phyloP scores from a whole-genome alignment of 2,888 invertebrate species.

The Xestoiulus laeticollis region DNA sequence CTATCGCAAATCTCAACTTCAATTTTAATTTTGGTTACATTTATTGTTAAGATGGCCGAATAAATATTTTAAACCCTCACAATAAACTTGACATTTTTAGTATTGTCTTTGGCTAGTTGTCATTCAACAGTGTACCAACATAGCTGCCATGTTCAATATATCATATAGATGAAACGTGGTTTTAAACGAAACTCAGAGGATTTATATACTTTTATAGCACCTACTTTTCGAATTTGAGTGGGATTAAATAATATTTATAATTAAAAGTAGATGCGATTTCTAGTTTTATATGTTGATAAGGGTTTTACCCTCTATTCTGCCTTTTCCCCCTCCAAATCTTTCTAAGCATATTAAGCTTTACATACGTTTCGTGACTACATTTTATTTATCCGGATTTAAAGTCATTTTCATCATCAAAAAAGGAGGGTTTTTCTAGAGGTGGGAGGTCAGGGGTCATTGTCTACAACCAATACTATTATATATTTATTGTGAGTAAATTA shows the following conservation, averaged over 20 bases:
- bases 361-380: not conserved
- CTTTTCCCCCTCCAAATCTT: not conserved
- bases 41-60: no score
- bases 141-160: no score
- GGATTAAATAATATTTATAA: slow-evolving; percentile 23
- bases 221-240: not conserved
- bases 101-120: no score
- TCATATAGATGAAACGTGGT: not conserved
- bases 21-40: no score
- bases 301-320: not conserved
- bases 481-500: not conserved
- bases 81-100: no score
- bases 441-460: not conserved
- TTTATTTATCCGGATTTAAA: slow-evolving; percentile 41
- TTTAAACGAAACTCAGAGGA: not conserved
- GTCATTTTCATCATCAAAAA: slow-evolving; percentile 16
- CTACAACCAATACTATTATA: not conserved
- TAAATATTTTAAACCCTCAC: no score
- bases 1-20: not conserved
- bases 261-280: slow-evolving; percentile 6
- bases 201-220: not conserved
- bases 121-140: no score
- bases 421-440: not conserved
- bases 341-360: not conserved
- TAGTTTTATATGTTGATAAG: not conserved